Evolutionary conservation across 2,113 vertebrate genomes (phyloP), one percentile per base, ranked within the genome.

Genomic region (Caranx melampygus): DNA sequence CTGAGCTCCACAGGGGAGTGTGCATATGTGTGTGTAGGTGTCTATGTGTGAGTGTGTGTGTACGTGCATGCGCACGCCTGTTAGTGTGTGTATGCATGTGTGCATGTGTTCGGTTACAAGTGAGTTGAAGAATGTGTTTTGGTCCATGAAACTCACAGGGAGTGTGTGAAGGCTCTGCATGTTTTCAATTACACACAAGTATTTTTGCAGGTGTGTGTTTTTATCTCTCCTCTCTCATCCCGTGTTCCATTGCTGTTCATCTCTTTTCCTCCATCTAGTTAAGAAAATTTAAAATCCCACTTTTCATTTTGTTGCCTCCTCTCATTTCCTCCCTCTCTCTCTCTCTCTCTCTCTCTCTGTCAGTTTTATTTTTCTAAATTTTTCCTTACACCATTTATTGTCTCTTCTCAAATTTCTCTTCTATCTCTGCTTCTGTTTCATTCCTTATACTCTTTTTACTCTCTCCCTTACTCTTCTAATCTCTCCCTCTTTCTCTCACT

Each of bases 1-100:
- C 67, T 71, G 71, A 78, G 85, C 92, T 93, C 92, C 92, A 71
- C 84, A 58, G 93, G 92, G 92, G 91, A 89, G 79, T 64, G 72
- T 75, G 72, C 55, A 67, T 61, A 60, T 37, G 10, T 74, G 86
- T 70, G 72, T 81, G 77, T 73, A 85, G 76, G 80, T 76, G 75
- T 78, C 65, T 75, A 69, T 75, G 73, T 77, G 72, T 74, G 76
- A 26, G 26, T 26, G 26, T 26, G 26, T 26, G 26, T 26, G 26
- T 26, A 26, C 26, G 26, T 26, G 26, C 26, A 26, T 26, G 26
- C 1, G 26, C 26, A 26, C 26, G 26, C 26, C 26, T 26, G 26
- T 84, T 79, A 75, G 83, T 81, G 67, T 73, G 72, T 74, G 77
- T 63, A 91, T 84, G 34, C 62, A 84, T 58, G 72, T 78, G 82